Percentiles rank a stretch among this genome's conserved stretches.
Conservation (phyloP, 2,888 invertebrate species). For the Tinea pellionella region DNA sequence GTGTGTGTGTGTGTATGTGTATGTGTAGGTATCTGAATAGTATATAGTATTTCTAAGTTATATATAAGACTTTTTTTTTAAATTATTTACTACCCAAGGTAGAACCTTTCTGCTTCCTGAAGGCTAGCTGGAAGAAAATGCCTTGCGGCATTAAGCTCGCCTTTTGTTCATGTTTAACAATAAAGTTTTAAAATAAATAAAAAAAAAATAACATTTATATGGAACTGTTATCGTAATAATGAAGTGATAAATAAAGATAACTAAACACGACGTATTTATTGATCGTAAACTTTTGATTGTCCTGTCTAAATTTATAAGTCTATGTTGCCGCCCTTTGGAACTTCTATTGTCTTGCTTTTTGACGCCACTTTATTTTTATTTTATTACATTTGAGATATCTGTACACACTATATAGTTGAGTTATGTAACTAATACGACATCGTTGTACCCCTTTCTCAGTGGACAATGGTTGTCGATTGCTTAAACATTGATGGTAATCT, state of each 20-base stretch:
- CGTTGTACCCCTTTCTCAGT: background rate
- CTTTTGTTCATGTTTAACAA: too few species aligned
- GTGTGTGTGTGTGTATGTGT: too few species aligned
- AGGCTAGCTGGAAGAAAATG: too few species aligned
- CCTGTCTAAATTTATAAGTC: background rate
- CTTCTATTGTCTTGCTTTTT: background rate
- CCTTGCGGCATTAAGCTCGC: too few species aligned
- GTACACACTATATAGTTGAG: background rate
- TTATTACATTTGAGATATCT: background rate
- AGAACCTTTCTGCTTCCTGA: too few species aligned
- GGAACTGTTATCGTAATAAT: too few species aligned
- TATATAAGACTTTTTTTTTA: too few species aligned
- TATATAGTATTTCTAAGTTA: too few species aligned
- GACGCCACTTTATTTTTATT: constrained; percentile 9
- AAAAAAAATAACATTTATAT: too few species aligned
- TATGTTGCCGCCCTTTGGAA: background rate
- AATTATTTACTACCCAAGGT: too few species aligned
- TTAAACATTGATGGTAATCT: background rate
- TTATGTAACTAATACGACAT: background rate
- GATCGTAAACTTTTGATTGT: background rate
- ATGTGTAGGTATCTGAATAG: too few species aligned
- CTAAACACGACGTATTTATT: background rate
- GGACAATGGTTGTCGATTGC: background rate
- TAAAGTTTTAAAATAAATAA: too few species aligned
- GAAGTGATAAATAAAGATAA: background rate